Evolutionary conservation across 2,888 invertebrate genomes (phyloP).

Genomic region (Tupiocoris notatus): DNA sequence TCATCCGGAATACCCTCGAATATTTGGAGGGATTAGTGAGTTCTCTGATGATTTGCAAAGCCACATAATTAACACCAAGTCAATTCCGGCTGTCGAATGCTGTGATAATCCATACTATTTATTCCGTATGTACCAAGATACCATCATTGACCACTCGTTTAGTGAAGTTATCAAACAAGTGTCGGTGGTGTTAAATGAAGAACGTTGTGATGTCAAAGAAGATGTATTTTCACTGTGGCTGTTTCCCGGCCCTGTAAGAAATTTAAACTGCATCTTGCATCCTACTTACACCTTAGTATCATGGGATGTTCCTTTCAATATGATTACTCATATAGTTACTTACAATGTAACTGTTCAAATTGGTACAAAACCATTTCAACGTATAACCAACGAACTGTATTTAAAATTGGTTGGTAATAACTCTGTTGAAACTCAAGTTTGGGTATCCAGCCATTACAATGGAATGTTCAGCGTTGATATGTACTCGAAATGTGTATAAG

Average conservation of each 20-base stretch:
- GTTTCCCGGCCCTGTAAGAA: conserved; percentile 40
- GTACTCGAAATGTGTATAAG: conserved; percentile 6
- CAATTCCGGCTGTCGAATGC: conserved; percentile 55
- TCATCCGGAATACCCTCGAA: conserved; percentile 53
- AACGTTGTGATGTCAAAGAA: neutral
- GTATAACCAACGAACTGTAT: neutral
- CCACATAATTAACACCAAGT: conserved; percentile 51
- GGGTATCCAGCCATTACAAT: conserved; percentile 1
- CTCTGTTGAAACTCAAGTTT: neutral
- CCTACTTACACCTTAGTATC: conserved; percentile 8
- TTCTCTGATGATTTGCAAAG: conserved; percentile 52
- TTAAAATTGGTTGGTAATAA: neutral
- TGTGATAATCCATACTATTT: conserved; percentile 57
- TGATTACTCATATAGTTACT: neutral
- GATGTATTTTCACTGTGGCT: conserved; percentile 35
- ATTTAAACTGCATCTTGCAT: conserved; percentile 32
- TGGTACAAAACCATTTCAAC: neutral
- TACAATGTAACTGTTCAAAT: conserved; percentile 4
- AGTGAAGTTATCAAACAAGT: neutral
- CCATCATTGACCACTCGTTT: conserved; percentile 53
- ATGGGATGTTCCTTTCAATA: conserved; percentile 48
- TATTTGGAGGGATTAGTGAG: conserved; percentile 55
- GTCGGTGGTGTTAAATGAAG: neutral
- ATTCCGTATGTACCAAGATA: conserved; percentile 58
- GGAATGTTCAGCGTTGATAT: neutral